Conservation (phyloP, 1,140 invertebrate genomes). For the Philotrypesis tridentata region DNA sequence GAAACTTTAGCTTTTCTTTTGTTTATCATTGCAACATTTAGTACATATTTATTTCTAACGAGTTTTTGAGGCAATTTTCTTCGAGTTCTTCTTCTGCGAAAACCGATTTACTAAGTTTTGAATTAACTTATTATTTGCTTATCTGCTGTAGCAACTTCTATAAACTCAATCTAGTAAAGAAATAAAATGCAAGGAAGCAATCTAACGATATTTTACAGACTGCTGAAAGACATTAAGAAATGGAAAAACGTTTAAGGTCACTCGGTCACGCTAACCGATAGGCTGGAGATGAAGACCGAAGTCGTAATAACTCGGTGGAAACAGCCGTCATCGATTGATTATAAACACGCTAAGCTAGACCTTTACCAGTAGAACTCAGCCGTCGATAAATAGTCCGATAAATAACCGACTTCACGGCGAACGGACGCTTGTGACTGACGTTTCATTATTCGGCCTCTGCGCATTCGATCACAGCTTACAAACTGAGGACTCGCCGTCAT, state of each 20-base stretch:
- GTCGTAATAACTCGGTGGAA: conserved; percentile 1
- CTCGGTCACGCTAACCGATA: not conserved
- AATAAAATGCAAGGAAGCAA: not conserved
- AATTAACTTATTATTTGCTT: not conserved
- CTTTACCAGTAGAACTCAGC: not conserved
- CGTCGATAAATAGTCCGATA: conserved; percentile 43
- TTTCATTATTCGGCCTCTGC: conserved; percentile 60
- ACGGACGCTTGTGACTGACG: conserved; percentile 58
- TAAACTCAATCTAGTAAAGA: not conserved
- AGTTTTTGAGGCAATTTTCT: not conserved
- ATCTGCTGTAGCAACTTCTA: not conserved
- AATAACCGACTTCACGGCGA: conserved; percentile 41
- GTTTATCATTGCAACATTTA: not conserved
- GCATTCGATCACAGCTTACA: conserved; percentile 14
- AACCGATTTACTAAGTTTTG: not conserved
- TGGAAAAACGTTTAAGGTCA: not conserved
- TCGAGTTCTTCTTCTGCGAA: not conserved
- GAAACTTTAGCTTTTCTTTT: not conserved
- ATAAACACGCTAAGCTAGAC: not conserved
- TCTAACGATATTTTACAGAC: not conserved
- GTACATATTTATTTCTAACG: not conserved
- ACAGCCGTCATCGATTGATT: conserved; percentile 1
- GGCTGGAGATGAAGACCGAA: not conserved
- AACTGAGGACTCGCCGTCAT: not conserved
- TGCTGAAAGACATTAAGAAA: not conserved